Conservation (phyloP, 2,797 vertebrate species). For the Brachymystax lenok region DNA sequence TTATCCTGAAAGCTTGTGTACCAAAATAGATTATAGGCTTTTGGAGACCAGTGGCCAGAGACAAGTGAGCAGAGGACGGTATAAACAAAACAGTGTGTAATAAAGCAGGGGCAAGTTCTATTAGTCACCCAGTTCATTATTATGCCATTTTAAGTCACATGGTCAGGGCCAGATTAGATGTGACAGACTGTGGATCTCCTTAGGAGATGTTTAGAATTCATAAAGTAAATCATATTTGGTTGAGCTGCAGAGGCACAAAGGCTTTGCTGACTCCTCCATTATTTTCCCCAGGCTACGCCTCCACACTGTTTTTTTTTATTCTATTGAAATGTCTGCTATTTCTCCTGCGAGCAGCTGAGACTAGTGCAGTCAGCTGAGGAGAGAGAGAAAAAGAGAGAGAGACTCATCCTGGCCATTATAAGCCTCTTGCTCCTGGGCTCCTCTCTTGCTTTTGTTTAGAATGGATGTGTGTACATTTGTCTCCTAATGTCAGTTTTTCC, state of each 20-base stretch:
- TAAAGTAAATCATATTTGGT: conserved; percentile 36
- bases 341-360: conserved; percentile 38
- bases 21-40: conserved; percentile 56
- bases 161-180: conserved; percentile 51
- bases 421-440: conserved; percentile 14
- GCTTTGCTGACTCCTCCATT: conserved; percentile 69
- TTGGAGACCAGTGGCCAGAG: conserved; percentile 36
- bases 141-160: conserved; percentile 32
- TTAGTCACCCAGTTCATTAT: conserved; percentile 56
- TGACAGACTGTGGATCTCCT: conserved; percentile 44
- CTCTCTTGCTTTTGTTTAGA: conserved; percentile 5
- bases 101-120: conserved; percentile 36
- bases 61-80: conserved; percentile 11
- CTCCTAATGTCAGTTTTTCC: conserved; percentile 1
- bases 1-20: conserved; percentile 60
- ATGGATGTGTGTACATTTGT: conserved; percentile 12
- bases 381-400: neutral
- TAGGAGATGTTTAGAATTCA: conserved; percentile 36
- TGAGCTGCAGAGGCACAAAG: conserved; percentile 41
- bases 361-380: conserved; percentile 27
- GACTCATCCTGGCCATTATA: conserved; percentile 22
- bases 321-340: conserved; percentile 39
- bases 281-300: conserved; percentile 46
- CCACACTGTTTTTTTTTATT: conserved; percentile 42
- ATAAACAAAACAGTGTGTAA: conserved; percentile 33